Conservation (phyloP, 1,140 invertebrate genomes). For the Sminthurinus signatus region DNA sequence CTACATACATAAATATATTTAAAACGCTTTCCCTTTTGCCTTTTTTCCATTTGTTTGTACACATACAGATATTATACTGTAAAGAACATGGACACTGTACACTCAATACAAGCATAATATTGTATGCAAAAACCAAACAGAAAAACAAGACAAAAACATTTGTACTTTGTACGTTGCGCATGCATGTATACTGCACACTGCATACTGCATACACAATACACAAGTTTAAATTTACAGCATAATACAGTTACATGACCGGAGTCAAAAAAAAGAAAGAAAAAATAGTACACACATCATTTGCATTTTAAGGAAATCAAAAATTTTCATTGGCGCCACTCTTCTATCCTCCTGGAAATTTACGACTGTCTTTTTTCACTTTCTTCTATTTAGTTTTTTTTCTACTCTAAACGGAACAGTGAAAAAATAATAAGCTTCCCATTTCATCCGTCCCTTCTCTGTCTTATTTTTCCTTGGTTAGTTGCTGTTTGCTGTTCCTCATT, state of each 20-base stretch:
- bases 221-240: background rate
- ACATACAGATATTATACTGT: background rate
- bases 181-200: background rate
- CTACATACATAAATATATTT: background rate
- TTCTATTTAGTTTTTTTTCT: too few relatives aligned
- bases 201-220: background rate
- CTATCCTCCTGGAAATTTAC: conserved; percentile 4
- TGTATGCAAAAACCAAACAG: too few relatives aligned
- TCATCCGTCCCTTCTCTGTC: background rate
- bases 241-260: too few relatives aligned
- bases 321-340: conserved; percentile 19
- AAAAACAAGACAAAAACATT: too few relatives aligned
- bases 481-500: too few relatives aligned
- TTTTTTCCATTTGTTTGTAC: background rate
- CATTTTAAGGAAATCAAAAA: conserved; percentile 35
- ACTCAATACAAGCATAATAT: too few relatives aligned
- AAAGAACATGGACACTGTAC: too few relatives aligned
- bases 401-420: background rate
- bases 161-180: too few relatives aligned
- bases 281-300: conserved; percentile 18
- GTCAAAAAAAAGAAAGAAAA: background rate
- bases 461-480: too few relatives aligned
- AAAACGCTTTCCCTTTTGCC: background rate
- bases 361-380: background rate
- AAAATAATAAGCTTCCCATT: background rate